Base-by-base conservation (phyloP, 2,888 invertebrate species). In the Lysandra bellargus region DNA sequence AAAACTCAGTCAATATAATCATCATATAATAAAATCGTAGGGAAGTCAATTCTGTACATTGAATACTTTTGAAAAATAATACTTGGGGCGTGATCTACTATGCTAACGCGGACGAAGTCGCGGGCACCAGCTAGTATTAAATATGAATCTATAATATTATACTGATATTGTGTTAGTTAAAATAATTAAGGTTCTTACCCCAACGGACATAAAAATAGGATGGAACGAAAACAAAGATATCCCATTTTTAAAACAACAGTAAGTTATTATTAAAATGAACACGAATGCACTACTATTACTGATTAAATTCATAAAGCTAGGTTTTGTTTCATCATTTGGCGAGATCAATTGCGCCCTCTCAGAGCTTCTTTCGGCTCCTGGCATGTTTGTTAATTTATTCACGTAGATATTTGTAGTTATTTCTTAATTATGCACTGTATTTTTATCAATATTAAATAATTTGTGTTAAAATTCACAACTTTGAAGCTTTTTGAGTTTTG, bases 221-320 rank as follows among this genome's bases (percentile, higher is more conserved):
- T 95, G 95, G 85, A 94, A 95, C 17, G 95, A 90, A 85, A 95
- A 95, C 74, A 95, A 85, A 4, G 87, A 80, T 17, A 87, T 88
- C 1, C 88, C 92, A 83, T 90, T 85, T 79, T 84, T 86, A 81
- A 94, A 92, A 83, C 91, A 90, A 82, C 91, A 91, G 79, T 91
- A 94, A 64, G 84, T 80, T 53, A 94, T 89, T 74, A 93, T 89
- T 33, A 88, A 89, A 69, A 91, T 81, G 81, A 93, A 89, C 78
- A 91, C 80, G 12, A 92, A 33, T 5, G 90, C 90, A 83, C 92
- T 90, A 78, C 90, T 60, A 82, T 94, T 94, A 82, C 90, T 92
- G 60, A 88, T 82, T 49, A 94, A 73, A 84, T 94, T 94, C 80
- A 94, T 83, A 81, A 90, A 92, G 83, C 91, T 92, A 1, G 90